Percentiles rank a stretch among this genome's conserved stretches.
These are phyloP conservation scores for Bombus affinis DNA, from an alignment of 1,140 invertebrate species.

Conservation along the genomic window DNA sequence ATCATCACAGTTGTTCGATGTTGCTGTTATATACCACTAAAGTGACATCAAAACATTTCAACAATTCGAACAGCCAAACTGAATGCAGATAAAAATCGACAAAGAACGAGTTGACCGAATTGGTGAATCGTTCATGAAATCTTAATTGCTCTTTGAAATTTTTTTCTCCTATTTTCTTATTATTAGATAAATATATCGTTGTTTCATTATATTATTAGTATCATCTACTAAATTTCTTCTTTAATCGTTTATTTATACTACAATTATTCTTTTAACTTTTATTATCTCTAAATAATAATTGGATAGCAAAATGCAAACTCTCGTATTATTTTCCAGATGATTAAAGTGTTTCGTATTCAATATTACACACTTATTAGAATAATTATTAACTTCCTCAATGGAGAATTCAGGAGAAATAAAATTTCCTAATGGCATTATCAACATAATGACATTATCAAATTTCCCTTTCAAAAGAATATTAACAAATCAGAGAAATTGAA, in stretches of 20 bases:
- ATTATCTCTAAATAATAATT: background rate
- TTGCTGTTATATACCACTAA: background rate
- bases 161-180: background rate
- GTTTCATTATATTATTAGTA: background rate
- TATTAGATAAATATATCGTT: background rate
- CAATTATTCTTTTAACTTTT: background rate
- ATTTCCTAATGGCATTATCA: no score
- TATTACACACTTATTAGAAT: no score
- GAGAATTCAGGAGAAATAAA: background rate
- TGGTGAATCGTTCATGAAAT: background rate
- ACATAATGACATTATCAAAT: no score
- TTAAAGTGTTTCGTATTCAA: background rate
- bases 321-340: background rate
- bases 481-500: no score
- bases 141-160: background rate
- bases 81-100: slow-evolving; percentile 30
- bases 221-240: background rate
- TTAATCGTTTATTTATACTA: background rate
- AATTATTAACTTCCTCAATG: no score
- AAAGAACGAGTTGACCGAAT: background rate
- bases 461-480: no score
- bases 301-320: no score
- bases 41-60: slow-evolving; percentile 8
- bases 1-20: background rate
- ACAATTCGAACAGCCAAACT: background rate